These are phyloP conservation scores for Tragelaphus buxtoni DNA, from an alignment of 2,113 vertebrate genomes.

Conservation along the genomic window DNA sequence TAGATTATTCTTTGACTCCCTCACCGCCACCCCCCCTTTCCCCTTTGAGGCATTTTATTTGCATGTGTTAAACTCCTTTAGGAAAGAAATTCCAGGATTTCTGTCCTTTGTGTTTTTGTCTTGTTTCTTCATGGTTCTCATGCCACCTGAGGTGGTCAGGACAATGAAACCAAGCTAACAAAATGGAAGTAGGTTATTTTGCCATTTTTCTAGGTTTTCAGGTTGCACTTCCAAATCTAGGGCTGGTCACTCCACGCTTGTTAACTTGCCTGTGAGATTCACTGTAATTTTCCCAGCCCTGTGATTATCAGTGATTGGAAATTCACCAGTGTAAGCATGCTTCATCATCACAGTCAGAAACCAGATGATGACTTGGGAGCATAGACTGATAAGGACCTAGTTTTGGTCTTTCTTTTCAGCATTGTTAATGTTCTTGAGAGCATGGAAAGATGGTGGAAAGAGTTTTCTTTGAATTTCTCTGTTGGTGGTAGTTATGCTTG, in stretches of 20 bases:
- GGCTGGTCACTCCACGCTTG: not conserved
- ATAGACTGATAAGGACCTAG: not conserved
- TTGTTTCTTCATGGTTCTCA: not conserved
- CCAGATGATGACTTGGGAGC: not conserved
- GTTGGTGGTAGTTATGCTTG: not conserved
- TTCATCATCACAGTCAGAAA: not conserved
- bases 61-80: not conserved
- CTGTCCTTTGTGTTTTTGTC: not conserved
- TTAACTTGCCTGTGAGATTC: not conserved
- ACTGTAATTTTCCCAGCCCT: not conserved
- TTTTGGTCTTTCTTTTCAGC: not conserved
- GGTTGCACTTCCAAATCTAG: not conserved
- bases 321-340: not conserved
- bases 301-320: not conserved
- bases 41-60: not conserved
- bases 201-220: not conserved
- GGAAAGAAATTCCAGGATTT: not conserved
- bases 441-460: not conserved
- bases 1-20: not conserved
- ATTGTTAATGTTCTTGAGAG: not conserved
- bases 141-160: not conserved
- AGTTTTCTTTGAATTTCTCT: not conserved
- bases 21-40: rapidly evolving
- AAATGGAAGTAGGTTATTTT: not conserved
- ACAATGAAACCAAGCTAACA: not conserved